A percentile compares a stretch with the other conserved stretches of the same genome.
Evolutionary conservation across 1,140 invertebrate genomes (phyloP).

Genomic region (Stratiolaelaps scimitus): DNA sequence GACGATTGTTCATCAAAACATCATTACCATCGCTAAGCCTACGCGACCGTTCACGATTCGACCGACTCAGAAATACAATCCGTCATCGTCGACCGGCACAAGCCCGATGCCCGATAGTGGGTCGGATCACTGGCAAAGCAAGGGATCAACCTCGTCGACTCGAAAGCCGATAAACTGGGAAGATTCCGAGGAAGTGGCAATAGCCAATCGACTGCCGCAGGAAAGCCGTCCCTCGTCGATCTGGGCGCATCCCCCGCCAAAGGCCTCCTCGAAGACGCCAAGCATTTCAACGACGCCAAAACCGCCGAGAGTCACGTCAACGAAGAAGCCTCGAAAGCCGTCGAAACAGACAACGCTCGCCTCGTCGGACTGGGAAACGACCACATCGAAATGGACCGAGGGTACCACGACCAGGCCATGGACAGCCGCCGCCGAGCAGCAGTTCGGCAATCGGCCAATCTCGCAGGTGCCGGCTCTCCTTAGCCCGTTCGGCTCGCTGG

Average conservation of each 20-base stretch:
- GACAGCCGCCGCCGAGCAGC: neutral
- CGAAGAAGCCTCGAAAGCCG: neutral
- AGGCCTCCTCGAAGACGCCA: neutral
- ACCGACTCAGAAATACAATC: constrained; percentile 4
- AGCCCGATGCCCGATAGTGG: no score
- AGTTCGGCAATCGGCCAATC: constrained; percentile 10
- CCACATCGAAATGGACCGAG: neutral
- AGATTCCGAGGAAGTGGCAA: constrained; percentile 13
- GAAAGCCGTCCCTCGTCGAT: neutral
- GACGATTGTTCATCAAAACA: constrained; percentile 21
- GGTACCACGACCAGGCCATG: neutral
- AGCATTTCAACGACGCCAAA: neutral
- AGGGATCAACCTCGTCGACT: no score
- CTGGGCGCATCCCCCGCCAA: neutral
- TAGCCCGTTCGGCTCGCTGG: neutral
- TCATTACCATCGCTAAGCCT: constrained; percentile 20
- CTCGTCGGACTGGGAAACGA: neutral
- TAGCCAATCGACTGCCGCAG: constrained; percentile 4
- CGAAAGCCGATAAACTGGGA: constrained; percentile 2
- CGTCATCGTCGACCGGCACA: no score
- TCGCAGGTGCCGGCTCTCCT: constrained; percentile 20
- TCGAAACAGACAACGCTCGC: neutral
- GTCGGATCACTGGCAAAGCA: no score
- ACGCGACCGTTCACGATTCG: neutral
- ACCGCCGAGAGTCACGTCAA: neutral